Evolutionary conservation across 92 coral and sea anemone genomes (phyloP).

Genomic region (Metridium senile): DNA sequence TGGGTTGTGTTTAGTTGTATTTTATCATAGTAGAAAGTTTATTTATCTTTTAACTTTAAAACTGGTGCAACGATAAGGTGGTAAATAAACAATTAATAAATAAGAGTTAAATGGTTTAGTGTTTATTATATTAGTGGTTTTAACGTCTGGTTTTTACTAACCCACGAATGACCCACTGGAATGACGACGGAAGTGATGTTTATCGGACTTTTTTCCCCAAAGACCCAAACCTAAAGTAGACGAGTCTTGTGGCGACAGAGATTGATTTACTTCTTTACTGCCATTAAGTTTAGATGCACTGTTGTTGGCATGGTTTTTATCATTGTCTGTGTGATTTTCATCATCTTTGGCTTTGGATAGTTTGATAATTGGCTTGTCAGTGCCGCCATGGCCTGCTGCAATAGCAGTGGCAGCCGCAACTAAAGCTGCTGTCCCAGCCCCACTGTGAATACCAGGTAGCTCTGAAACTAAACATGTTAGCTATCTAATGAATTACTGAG

Average conservation of each 20-base stretch:
- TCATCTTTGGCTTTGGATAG: conserved; percentile 88
- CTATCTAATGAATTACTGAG: conserved; percentile 29
- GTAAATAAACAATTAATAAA: not conserved
- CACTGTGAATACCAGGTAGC: conserved; percentile 97
- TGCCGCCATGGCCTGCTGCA: conserved; percentile 71
- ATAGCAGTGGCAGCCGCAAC: conserved; percentile 97
- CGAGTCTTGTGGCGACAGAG: conserved; percentile 78
- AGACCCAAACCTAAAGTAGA: conserved; percentile 66
- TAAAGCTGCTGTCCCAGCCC: conserved; percentile 98
- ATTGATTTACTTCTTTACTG: conserved; percentile 54
- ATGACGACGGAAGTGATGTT: conserved; percentile 91
- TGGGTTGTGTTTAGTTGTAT: no score
- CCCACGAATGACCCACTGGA: conserved; percentile 95
- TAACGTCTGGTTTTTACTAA: conserved; percentile 59
- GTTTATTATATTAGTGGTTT: not conserved
- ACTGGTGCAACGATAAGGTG: not conserved
- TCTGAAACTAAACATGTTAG: conserved; percentile 91
- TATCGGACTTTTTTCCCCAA: conserved; percentile 84
- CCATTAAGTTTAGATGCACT: conserved; percentile 49
- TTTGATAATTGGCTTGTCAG: conserved; percentile 83
- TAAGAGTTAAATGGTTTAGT: conserved; percentile 26
- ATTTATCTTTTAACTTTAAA: not conserved
- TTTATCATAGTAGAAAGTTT: not conserved
- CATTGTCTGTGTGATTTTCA: conserved; percentile 52
- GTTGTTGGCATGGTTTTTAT: conserved; percentile 61